Evolutionary conservation across 1,140 invertebrate species (phyloP).

Genomic region (Drosophila gunungcola): DNA sequence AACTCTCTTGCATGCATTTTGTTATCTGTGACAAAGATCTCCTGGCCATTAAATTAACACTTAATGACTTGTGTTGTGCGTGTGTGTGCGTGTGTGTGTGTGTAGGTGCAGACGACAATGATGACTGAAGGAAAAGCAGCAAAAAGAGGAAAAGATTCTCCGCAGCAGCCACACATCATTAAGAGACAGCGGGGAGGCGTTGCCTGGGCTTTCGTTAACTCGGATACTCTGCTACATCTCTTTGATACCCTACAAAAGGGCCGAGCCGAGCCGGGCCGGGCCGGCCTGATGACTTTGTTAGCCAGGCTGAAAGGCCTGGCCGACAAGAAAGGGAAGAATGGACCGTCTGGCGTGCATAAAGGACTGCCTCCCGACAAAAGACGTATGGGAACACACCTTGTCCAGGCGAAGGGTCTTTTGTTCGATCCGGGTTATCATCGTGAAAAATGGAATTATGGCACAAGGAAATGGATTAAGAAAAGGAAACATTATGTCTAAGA

Average conservation of each 20-base stretch:
- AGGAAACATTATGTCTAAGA: slow-evolving; percentile 25
- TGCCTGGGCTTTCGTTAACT: slow-evolving; percentile 55
- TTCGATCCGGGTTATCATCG: slow-evolving; percentile 23
- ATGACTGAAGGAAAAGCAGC: slow-evolving; percentile 49
- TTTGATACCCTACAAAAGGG: slow-evolving; percentile 45
- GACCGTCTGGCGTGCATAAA: slow-evolving; percentile 33
- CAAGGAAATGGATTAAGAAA: slow-evolving; percentile 44
- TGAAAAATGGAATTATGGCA: slow-evolving; percentile 50
- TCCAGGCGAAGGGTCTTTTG: slow-evolving; percentile 13
- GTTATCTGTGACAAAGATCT: slow-evolving; percentile 82
- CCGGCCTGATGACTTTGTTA: slow-evolving; percentile 56
- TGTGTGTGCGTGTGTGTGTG: slow-evolving; percentile 53
- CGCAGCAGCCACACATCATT: slow-evolving; percentile 80
- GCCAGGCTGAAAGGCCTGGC: slow-evolving; percentile 24
- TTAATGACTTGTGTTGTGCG: slow-evolving; percentile 71
- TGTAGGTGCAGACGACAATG: slow-evolving; percentile 68
- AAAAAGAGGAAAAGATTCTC: slow-evolving; percentile 51
- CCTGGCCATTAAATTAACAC: slow-evolving; percentile 82
- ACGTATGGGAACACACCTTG: slow-evolving; percentile 31
- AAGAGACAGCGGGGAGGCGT: slow-evolving; percentile 71
- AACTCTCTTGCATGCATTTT: slow-evolving; percentile 72
- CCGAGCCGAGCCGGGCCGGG: neutral
- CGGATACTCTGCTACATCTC: slow-evolving; percentile 24
- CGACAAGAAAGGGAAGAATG: slow-evolving; percentile 13
- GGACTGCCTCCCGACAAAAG: slow-evolving; percentile 29